A percentile compares a stretch with the other conserved stretches of the same genome.
These are phyloP conservation scores for Macquaria ambigua DNA, from an alignment of 2,113 vertebrate genomes.

Conservation along the genomic window DNA sequence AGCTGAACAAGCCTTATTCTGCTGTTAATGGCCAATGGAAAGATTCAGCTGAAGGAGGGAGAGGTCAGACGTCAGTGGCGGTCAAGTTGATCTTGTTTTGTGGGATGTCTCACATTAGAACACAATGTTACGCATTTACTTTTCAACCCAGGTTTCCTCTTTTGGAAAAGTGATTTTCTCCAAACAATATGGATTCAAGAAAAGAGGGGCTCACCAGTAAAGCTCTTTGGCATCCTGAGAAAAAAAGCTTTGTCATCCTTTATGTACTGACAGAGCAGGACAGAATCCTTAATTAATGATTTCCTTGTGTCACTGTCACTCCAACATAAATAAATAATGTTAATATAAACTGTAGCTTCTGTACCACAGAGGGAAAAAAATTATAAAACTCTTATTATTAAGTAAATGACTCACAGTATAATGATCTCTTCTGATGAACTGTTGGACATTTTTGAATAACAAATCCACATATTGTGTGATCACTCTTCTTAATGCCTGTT, in stretches of 20 bases:
- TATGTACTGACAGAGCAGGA: conserved; percentile 1
- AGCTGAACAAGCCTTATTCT: conserved; percentile 52
- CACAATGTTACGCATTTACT: neutral
- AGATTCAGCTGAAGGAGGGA: conserved; percentile 52
- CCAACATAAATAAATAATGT: conserved; percentile 1
- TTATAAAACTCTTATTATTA: neutral
- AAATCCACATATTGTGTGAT: conserved; percentile 31
- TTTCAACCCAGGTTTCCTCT: neutral
- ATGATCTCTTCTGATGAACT: conserved; percentile 7
- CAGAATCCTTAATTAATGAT: neutral
- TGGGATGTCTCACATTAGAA: neutral
- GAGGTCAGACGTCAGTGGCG: conserved; percentile 56
- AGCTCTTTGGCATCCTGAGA: neutral
- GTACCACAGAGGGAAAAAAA: neutral
- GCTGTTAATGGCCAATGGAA: conserved; percentile 42
- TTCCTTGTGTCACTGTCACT: conserved; percentile 2
- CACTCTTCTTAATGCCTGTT: conserved; percentile 18
- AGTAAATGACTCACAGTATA: neutral
- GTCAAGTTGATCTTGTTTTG: conserved; percentile 13
- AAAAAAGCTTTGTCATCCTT: neutral
- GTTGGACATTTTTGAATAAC: conserved; percentile 13
- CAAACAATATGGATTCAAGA: neutral
- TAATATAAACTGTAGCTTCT: conserved; percentile 15
- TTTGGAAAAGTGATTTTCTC: neutral
- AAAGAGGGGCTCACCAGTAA: neutral